Evolutionary conservation across 1,140 invertebrate species (phyloP).

Genomic region (Oncopodura yosiiana): DNA sequence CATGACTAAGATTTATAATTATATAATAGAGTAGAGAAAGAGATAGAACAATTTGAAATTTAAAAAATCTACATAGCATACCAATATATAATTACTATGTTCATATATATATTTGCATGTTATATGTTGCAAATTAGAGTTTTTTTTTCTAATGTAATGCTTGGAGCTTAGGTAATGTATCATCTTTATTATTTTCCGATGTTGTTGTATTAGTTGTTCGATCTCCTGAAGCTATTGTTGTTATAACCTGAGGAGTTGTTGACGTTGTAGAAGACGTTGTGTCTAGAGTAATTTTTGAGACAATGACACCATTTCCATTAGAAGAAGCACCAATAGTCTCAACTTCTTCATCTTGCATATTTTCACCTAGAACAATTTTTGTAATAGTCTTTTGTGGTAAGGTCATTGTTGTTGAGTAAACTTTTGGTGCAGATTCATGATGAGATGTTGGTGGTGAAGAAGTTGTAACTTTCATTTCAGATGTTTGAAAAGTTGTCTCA

Average conservation of each 20-base stretch:
- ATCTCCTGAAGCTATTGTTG: background rate
- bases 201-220: background rate
- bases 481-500: slow-evolving; percentile 29
- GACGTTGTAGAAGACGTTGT: no score
- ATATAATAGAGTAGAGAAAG: no score
- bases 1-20: no score
- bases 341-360: background rate
- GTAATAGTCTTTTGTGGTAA: slow-evolving; percentile 36
- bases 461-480: slow-evolving; percentile 25
- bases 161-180: background rate
- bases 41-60: no score
- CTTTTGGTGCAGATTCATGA: slow-evolving; percentile 14
- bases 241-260: slow-evolving; percentile 1
- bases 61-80: no score
- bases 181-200: background rate
- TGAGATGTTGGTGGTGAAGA: slow-evolving; percentile 14
- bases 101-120: background rate
- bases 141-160: background rate
- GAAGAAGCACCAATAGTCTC: background rate
- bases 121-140: background rate
- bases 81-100: background rate
- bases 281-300: slow-evolving; percentile 26
- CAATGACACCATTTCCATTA: slow-evolving; percentile 17
- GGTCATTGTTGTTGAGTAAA: slow-evolving; percentile 34
- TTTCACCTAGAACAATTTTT: slow-evolving; percentile 32